Evolutionary conservation across 2,113 vertebrate species (phyloP).

Genomic region (Sarotherodon lohbergeri): DNA sequence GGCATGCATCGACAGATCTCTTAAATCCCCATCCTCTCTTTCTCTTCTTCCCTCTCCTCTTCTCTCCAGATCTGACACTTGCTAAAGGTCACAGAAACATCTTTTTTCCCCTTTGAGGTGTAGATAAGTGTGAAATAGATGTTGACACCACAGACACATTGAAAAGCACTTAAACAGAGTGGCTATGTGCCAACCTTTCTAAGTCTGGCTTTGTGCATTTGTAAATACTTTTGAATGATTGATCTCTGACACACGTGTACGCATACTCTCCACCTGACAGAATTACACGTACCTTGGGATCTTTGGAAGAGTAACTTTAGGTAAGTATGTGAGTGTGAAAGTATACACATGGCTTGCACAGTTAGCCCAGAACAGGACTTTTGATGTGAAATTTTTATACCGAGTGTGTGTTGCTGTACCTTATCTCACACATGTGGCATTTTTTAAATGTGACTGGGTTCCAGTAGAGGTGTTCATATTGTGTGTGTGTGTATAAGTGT

Average conservation of each 20-base stretch:
- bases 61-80: conserved; percentile 58
- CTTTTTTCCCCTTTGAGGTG: conserved; percentile 64
- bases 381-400: not conserved
- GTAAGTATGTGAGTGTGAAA: conserved; percentile 15
- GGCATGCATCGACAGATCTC: conserved; percentile 39
- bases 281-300: conserved; percentile 9
- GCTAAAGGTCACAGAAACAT: conserved; percentile 67
- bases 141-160: conserved; percentile 66
- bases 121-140: conserved; percentile 73
- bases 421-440: conserved; percentile 6
- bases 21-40: conserved; percentile 29
- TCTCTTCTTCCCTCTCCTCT: conserved; percentile 17
- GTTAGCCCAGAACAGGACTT: not conserved
- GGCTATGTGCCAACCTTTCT: conserved; percentile 58
- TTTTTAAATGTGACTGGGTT: conserved; percentile 17
- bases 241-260: conserved; percentile 25
- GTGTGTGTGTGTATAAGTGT: not conserved
- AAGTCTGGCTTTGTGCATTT: conserved; percentile 61
- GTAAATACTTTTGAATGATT: conserved; percentile 72
- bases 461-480: conserved; percentile 1
- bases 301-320: not conserved
- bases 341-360: not conserved
- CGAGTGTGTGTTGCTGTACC: not conserved
- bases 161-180: conserved; percentile 68
- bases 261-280: conserved; percentile 8